phyloP scores from a whole-genome alignment of 2,888 invertebrate genomes.

The Drosophila monieri region DNA sequence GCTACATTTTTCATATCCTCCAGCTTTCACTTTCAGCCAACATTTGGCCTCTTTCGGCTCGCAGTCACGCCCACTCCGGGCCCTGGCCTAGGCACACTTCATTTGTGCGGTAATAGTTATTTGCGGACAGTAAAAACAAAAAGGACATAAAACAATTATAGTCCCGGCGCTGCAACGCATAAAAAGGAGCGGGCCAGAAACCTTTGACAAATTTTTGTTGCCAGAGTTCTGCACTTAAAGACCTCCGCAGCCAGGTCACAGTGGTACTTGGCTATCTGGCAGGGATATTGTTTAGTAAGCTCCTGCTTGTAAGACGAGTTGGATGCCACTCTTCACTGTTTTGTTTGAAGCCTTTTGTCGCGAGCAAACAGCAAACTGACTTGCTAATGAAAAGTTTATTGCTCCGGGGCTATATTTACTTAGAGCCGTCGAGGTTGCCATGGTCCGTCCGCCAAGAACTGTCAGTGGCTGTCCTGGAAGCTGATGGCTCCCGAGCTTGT shows the following conservation, averaged over 20 bases:
- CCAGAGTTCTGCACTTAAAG: constrained; percentile 55
- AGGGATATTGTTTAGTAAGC: background rate
- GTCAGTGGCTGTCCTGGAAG: constrained; percentile 13
- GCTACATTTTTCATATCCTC: background rate
- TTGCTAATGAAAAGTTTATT: constrained; percentile 72
- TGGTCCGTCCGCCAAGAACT: constrained; percentile 16
- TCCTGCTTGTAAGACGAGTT: background rate
- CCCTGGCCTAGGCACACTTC: constrained; percentile 46
- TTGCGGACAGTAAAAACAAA: constrained; percentile 68
- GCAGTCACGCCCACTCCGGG: constrained; percentile 28
- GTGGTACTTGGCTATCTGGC: background rate
- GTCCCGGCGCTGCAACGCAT: constrained; percentile 68
- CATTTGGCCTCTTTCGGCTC: constrained; percentile 9
- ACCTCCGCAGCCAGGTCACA: constrained; percentile 21
- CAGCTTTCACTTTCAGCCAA: background rate
- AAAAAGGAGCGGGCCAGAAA: constrained; percentile 49
- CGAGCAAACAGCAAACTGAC: constrained; percentile 47
- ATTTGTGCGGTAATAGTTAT: constrained; percentile 61
- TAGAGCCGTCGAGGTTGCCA: constrained; percentile 8
- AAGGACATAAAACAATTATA: constrained; percentile 74
- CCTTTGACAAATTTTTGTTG: constrained; percentile 70
- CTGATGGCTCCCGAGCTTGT: constrained; percentile 7
- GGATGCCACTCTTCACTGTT: constrained; percentile 3
- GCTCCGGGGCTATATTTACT: constrained; percentile 55
- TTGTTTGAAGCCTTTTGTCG: constrained; percentile 33